These are phyloP conservation scores for Polypedilum vanderplanki DNA, from an alignment of 1,140 invertebrate species.

Conservation along the genomic window DNA sequence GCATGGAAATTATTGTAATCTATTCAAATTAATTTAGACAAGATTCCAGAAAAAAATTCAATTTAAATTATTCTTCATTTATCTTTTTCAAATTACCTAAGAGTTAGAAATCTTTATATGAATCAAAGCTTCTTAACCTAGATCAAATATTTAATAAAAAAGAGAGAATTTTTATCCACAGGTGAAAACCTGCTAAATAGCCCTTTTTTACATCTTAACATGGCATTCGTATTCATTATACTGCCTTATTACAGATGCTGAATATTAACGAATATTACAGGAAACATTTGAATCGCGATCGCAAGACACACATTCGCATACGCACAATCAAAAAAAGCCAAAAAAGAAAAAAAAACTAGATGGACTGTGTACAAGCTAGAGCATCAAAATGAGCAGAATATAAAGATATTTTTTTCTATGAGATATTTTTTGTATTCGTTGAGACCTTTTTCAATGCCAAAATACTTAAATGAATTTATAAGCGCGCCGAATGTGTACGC, in stretches of 20 bases:
- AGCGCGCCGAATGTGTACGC: background rate
- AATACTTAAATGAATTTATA: background rate
- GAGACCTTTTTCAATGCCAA: constrained; percentile 17
- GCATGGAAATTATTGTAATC: too few species aligned
- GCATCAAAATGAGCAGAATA: too few species aligned
- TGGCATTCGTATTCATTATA: too few species aligned
- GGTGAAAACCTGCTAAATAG: background rate
- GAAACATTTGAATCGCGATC: background rate
- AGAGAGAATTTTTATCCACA: background rate
- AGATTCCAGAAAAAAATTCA: too few species aligned
- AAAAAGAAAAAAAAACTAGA: background rate
- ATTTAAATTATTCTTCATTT: too few species aligned
- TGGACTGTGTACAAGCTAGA: too few species aligned
- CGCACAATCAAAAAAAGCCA: background rate
- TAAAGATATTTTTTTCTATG: background rate
- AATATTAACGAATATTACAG: constrained; percentile 14
- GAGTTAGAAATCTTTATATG: too few species aligned
- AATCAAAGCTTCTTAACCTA: too few species aligned
- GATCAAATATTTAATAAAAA: too few species aligned
- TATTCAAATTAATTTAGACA: too few species aligned
- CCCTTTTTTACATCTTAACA: background rate
- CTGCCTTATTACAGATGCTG: background rate
- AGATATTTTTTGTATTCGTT: background rate
- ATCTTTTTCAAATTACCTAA: too few species aligned
- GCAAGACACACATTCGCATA: background rate